phyloP scores from a whole-genome alignment of 2,888 invertebrate genomes.

The Hirtodrosophila cameraria region DNA sequence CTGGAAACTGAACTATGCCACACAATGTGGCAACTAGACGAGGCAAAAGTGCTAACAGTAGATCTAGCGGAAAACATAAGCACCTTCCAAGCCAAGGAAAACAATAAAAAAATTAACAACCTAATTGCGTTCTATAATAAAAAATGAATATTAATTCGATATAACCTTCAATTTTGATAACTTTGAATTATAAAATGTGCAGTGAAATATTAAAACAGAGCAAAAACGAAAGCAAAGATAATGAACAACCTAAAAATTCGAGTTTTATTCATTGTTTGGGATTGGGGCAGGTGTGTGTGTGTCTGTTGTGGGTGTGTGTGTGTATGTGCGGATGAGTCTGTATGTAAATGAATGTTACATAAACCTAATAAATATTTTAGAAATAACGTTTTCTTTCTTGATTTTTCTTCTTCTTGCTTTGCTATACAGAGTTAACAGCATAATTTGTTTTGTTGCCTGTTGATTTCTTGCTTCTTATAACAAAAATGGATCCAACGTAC shows the following conservation, averaged over 20 bases:
- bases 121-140: neutral
- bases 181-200: neutral
- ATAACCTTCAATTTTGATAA: too few relatives aligned
- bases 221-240: slow-evolving; percentile 3
- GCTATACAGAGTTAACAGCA: slow-evolving; percentile 46
- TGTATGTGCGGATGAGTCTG: slow-evolving; percentile 9
- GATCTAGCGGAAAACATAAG: too few relatives aligned
- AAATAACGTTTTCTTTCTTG: slow-evolving; percentile 1
- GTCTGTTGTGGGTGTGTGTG: slow-evolving; percentile 12
- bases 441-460: slow-evolving; percentile 33
- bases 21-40: too few relatives aligned
- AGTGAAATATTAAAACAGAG: neutral
- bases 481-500: slow-evolving; percentile 83
- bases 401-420: slow-evolving; percentile 10
- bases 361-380: slow-evolving; percentile 41
- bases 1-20: too few relatives aligned
- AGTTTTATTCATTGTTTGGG: neutral
- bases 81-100: too few relatives aligned
- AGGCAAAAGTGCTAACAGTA: too few relatives aligned
- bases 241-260: slow-evolving; percentile 1
- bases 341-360: slow-evolving; percentile 35
- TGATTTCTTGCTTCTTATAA: slow-evolving; percentile 62
- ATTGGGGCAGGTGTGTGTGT: slow-evolving; percentile 3
- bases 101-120: neutral
- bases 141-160: too few relatives aligned